Base-by-base conservation (phyloP, 1,140 invertebrate species). In the Pomacea maculata region DNA sequence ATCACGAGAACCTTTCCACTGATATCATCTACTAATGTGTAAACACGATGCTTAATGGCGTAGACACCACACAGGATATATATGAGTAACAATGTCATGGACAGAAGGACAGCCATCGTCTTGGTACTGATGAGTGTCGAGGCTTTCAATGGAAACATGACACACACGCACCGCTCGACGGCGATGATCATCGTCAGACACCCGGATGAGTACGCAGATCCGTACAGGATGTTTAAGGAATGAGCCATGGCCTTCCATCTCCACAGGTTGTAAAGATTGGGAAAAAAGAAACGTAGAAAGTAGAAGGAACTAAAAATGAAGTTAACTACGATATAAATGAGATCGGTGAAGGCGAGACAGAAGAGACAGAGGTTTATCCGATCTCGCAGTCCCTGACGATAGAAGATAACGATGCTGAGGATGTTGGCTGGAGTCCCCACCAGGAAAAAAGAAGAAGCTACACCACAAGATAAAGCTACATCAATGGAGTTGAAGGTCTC, bases 121-220 rank as follows among this genome's bases (percentile, higher is more conserved):
- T 63, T 54, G 12, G 75, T 76, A 57, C 17, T 63, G 57, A 76
- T 65, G 57, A 76, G 75, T 1, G 57, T n/a, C 9, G 75, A 11
- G 10, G 61, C 75, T 17, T 70, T 76, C 54, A 76, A 25, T 14
- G 75, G 75, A 25, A 76, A 34, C n/a, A 45, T 45, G 12, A 76
- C 75, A 45, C 75, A 76, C 75, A 76, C 57, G 57, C 75, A 76
- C 15, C 75, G 21, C 25, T 76, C 75, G 5, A 76, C 54, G 10
- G 75, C 75, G 75, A 76, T 76, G 19, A 76, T n/a, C 54, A 57
- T 57, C 57, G 75, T 76, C n/a, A 76, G 61, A 65, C 75, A 76
- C 4, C 75, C 75, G 6, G 75, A 76, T 9, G 75, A 64, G 63
- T 64, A 76, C 12, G 45, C n/a, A 34, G 65, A 76, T 11, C 75